These are phyloP conservation scores for Camelus dromedarius DNA, from an alignment of 2,113 vertebrate genomes.

Conservation along the genomic window DNA sequence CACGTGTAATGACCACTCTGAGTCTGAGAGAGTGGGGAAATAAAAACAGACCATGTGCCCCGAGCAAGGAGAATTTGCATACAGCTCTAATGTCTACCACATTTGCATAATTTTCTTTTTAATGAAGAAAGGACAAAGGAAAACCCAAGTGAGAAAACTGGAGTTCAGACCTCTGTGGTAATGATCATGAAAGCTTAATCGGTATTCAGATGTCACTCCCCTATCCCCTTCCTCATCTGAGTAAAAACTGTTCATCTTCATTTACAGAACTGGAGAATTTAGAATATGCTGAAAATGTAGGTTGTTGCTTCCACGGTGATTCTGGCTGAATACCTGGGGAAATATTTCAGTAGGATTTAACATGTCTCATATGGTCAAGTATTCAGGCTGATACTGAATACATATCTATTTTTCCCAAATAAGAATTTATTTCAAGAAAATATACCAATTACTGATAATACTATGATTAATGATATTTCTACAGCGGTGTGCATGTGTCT, in stretches of 20 bases:
- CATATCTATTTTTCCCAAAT: background rate
- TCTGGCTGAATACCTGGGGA: constrained; percentile 59
- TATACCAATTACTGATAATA: constrained; percentile 39
- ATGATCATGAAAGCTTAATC: constrained; percentile 14
- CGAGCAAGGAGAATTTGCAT: background rate
- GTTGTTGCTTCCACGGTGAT: constrained; percentile 53
- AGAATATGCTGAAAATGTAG: constrained; percentile 39
- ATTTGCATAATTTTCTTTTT: constrained; percentile 32
- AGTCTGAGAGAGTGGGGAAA: background rate
- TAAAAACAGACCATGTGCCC: background rate
- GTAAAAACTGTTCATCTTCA: background rate
- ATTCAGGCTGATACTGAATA: constrained; percentile 45
- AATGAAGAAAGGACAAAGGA: constrained; percentile 39
- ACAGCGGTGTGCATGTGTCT: background rate
- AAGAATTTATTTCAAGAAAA: constrained; percentile 60
- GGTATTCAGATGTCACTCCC: background rate
- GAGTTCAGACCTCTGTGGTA: background rate
- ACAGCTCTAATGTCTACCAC: background rate
- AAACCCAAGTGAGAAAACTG: constrained; percentile 6
- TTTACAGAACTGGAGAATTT: constrained; percentile 50
- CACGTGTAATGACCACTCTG: background rate
- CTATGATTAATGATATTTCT: constrained; percentile 52
- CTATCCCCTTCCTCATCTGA: background rate
- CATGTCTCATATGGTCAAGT: constrained; percentile 51
- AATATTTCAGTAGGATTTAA: constrained; percentile 59